Evolutionary conservation across 2,888 invertebrate genomes (phyloP), one percentile per base, ranked within the genome.

Genomic region (Capitulum mitella): DNA sequence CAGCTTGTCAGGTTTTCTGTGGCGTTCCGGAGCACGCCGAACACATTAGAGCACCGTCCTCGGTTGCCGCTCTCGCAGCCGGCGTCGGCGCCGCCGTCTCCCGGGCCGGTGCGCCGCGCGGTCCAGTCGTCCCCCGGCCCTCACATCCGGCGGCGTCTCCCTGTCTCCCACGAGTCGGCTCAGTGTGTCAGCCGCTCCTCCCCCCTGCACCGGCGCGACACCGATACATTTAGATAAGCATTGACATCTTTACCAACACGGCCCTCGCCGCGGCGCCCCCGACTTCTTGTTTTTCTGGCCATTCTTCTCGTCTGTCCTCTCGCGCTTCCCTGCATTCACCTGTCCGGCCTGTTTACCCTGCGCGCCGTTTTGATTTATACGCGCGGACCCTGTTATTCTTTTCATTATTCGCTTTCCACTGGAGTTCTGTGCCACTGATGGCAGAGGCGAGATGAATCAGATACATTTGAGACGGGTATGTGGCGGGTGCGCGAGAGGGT

Each of bases 151-250:
- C n/a, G n/a, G n/a, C n/a, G n/a, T n/a, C n/a, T n/a, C n/a, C n/a
- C n/a, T n/a, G n/a, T n/a, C n/a, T n/a, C n/a, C n/a, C n/a, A n/a
- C n/a, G n/a, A n/a, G n/a, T n/a, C 1, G 14, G 12, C 70, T 37
- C 70, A 70, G 70, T 37, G 37, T 32, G 70, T 26, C 37, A 8
- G 5, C 70, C 32, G 8, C 14, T 10, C 37, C 70, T 10, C 16
- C 0, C 26, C 37, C 70, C 8, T 10, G 22, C 37, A 34, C 70
- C 32, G 3, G 32, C 16, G 32, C 16, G 61, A 61, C 61, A 32
- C 61, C 37, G 70, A 70, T 70, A 70, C 70, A 70, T 70, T 70
- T 37, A 70, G 70, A 70, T 70, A 70, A 70, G 70, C 70, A 70
- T 70, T 70, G 70, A 70, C 70, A 70, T 70, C 70, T 70, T 70